Evolutionary conservation across 2,888 invertebrate genomes (phyloP).

Genomic region (Mechanitis mazaeus): DNA sequence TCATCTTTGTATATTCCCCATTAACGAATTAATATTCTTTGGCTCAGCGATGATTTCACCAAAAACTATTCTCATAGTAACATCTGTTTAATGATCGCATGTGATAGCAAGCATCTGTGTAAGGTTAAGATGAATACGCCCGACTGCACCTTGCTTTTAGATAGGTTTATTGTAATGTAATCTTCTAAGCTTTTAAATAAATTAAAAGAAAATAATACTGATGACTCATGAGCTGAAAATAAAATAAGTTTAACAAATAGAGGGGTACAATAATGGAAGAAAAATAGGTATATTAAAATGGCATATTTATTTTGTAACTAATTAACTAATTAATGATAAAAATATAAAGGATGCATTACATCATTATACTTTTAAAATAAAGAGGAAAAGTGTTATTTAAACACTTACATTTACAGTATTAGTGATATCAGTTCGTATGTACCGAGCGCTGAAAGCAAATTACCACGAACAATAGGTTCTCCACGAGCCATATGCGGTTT

Average conservation of each 20-base stretch:
- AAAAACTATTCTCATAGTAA: constrained; percentile 5
- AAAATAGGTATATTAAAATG: no score
- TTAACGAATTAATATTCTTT: background rate
- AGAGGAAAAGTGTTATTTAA: background rate
- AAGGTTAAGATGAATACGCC: background rate
- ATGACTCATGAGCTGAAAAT: no score
- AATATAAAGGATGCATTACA: background rate
- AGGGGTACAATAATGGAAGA: no score
- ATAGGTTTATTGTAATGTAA: background rate
- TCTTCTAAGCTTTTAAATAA: background rate
- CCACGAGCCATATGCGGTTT: constrained; percentile 5
- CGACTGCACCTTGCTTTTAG: background rate
- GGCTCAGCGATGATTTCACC: constrained; percentile 1
- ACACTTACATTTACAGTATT: background rate
- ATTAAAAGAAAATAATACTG: background rate
- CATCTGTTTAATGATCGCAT: constrained; percentile 2
- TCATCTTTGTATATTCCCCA: background rate
- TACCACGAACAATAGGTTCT: constrained; percentile 1
- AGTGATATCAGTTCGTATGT: background rate
- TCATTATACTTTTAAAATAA: background rate
- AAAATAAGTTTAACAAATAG: no score
- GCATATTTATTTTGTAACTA: no score
- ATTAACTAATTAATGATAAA: no score
- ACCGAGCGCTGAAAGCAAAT: background rate
- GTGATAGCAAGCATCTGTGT: constrained; percentile 3